Evolutionary conservation across 1,140 invertebrate genomes (phyloP), one percentile per base, ranked within the genome.

Genomic region (Eufriesea mexicana): DNA sequence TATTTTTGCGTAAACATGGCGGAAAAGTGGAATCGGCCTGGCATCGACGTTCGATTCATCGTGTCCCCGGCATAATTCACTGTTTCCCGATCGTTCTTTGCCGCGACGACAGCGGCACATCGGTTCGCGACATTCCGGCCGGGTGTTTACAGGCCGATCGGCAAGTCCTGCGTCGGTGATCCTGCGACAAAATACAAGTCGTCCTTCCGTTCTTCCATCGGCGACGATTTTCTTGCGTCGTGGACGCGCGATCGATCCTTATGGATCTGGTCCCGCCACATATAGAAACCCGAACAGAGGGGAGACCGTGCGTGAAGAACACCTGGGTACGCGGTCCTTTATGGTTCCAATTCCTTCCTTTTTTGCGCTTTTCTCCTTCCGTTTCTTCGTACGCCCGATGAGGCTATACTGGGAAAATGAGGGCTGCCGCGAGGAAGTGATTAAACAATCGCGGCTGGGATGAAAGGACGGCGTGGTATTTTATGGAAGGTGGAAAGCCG

Each of bases 141-240:
- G 47, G 54, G 55, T 83, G 81, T 83, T 72, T 83, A 83, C 67
- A 79, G 81, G 25, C 62, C n/a, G 64, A 82, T 67, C 35, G 47
- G 28, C 42, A 23, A 62, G 61, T 28, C 18, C 54, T 70, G 5
- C 25, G 54, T n/a, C 2, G 49, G 54, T 18, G 75, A 78, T 79
- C 49, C 75, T 51, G 0, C 49, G 67, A 8, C 64, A 75, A 83
- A 83, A 79, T 83, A 83, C 81, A 79, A 71, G 81, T 83, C 74
- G 81, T 83, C 81, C 75, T 83, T 83, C 64, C 80, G 79, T 74
- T 81, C 70, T 64, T 66, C 71, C 54, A 47, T 68, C 49, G n/a
- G 45, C 51, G n/a, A 16, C 35, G 64, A 28, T 49, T 71, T 83
- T 83, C 75, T 83, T 83, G 81, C 75, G 20, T 2, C 42, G 54